Evolutionary conservation across 2,888 invertebrate species (phyloP).

Genomic region (Nomada flava): DNA sequence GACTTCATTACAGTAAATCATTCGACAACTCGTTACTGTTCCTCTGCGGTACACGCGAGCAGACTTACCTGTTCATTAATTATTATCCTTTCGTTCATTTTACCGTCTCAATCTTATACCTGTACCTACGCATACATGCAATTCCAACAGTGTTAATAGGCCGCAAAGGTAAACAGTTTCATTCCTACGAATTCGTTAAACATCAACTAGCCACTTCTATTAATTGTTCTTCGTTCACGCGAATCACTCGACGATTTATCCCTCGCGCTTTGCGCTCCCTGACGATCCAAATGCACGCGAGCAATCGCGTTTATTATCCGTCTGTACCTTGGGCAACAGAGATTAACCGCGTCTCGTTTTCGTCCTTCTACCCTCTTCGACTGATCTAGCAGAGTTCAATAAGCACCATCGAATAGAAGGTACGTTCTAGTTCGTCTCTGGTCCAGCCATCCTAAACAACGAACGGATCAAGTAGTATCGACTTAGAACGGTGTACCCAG

Average conservation of each 20-base stretch:
- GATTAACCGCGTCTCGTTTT: constrained; percentile 7
- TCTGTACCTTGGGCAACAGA: not conserved
- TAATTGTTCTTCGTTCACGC: constrained; percentile 2
- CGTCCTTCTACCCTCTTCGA: not conserved
- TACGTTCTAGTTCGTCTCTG: not conserved
- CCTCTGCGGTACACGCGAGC: constrained; percentile 4
- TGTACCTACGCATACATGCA: not conserved
- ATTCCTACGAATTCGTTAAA: constrained; percentile 9
- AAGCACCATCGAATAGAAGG: too few relatives aligned
- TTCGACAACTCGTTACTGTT: constrained; percentile 26
- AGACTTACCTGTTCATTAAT: constrained; percentile 13
- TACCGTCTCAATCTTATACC: too few relatives aligned
- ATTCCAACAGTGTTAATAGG: not conserved
- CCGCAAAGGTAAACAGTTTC: constrained; percentile 1
- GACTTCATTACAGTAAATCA: constrained; percentile 33
- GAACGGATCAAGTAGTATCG: not conserved
- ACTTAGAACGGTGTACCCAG: not conserved
- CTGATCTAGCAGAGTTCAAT: too few relatives aligned
- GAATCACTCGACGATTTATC: constrained; percentile 10
- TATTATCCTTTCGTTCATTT: constrained; percentile 8
- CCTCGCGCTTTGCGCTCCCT: not conserved
- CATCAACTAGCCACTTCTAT: not conserved
- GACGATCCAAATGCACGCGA: not conserved
- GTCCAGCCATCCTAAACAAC: not conserved
- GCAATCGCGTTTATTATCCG: constrained; percentile 25